Evolutionary conservation across 2,888 invertebrate genomes (phyloP).

Genomic region (Strigamia maritima): DNA sequence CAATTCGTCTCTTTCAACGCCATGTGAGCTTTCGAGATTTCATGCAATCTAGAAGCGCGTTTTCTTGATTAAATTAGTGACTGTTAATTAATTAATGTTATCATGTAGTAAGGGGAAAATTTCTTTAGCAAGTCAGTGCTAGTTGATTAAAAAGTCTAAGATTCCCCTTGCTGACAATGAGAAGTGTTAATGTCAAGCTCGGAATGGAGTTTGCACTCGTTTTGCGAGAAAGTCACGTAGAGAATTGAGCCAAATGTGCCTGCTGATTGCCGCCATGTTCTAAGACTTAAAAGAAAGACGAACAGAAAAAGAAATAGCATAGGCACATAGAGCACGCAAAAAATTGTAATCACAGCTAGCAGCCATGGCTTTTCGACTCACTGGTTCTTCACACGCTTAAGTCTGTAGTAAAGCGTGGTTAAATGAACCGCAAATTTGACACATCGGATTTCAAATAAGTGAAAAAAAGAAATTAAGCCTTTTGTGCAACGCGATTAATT

Average conservation of each 20-base stretch:
- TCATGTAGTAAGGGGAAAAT: neutral
- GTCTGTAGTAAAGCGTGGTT: slow-evolving; percentile 9
- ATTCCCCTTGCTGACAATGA: slow-evolving; percentile 15
- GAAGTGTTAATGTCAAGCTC: slow-evolving; percentile 1
- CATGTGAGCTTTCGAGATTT: neutral
- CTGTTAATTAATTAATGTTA: slow-evolving; percentile 12
- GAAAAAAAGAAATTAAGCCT: neutral
- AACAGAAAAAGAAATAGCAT: slow-evolving; percentile 5
- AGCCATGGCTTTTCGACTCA: slow-evolving; percentile 10
- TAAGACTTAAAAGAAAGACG: neutral
- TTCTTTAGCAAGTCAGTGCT: slow-evolving; percentile 2
- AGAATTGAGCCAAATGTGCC: slow-evolving; percentile 9
- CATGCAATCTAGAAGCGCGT: neutral
- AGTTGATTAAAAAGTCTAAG: slow-evolving; percentile 15
- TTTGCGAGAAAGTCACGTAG: slow-evolving; percentile 15
- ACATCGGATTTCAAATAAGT: slow-evolving; percentile 10
- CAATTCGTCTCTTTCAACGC: neutral
- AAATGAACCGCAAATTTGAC: slow-evolving; percentile 10
- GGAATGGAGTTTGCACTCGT: slow-evolving; percentile 10
- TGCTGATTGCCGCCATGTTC: slow-evolving; percentile 15
- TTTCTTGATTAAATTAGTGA: slow-evolving; percentile 7
- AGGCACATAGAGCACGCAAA: neutral
- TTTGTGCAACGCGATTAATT: neutral
- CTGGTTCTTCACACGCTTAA: slow-evolving; percentile 1
- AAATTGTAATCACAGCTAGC: slow-evolving; percentile 10